Base-by-base conservation (phyloP, 2,888 invertebrate genomes). In the Trimorus sp. region DNA sequence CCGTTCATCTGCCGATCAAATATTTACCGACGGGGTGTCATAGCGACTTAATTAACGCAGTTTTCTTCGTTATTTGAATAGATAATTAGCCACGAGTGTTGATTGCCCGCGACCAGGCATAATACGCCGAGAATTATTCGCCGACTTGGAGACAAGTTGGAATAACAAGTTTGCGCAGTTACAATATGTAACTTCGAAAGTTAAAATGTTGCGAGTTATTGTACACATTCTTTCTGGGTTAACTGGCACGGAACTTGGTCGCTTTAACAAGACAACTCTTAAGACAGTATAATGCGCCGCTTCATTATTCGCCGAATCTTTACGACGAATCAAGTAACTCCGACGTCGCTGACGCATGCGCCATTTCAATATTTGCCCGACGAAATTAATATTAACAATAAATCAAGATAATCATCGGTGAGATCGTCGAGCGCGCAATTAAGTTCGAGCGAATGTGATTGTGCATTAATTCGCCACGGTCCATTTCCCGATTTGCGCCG, bases 141-240 rank as follows among this genome's bases (percentile, higher is more conserved):
- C 40, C 36, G 38, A 71, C 70, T 71, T 71, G 60, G 60, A 51
- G 60, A 60, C 53, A 71, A 71, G 70, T 71, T 71, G 53, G 38
- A 71, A 60, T 71, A 60, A 71, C 60, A 71, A 71, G 60, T 71
- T 71, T 60, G 70, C 60, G 36, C 70, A 60, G 70, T 60, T 60
- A 71, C 70, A 71, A 71, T 71, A 71, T 71, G 70, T 71, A 71
- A 71, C 70, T 71, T 71, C 51, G 60, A 60, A 71, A 71, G 51
- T 71, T 60, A 71, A 69, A 69, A 69, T 38, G 59, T 69, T 59
- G 69, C 69, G 8, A 49, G 58, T 69, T 69, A 59, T 69, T 69
- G 38, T 69, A 49, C 59, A 59, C 49, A 59, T 38, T 58, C 69
- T 69, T 69, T 59, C 59, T 49, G 48, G 58, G 69, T 49, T 69